phyloP scores from a whole-genome alignment of 2,797 vertebrate genomes.

The Thamnophis elegans region DNA sequence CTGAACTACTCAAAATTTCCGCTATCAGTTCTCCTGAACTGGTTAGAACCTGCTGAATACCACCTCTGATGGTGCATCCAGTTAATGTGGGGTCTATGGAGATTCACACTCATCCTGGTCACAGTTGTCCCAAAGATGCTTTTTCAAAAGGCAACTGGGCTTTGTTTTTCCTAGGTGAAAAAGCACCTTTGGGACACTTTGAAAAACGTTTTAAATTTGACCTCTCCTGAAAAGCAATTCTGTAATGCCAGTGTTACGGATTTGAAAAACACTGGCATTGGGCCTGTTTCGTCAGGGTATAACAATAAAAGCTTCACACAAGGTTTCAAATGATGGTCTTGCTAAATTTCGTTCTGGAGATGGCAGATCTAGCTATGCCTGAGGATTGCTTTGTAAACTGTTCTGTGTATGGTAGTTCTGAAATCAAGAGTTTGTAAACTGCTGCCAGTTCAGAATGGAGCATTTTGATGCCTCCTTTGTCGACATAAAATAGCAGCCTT shows the following conservation, averaged over 20 bases:
- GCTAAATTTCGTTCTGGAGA: neutral
- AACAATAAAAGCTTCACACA: neutral
- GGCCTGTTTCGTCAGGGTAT: neutral
- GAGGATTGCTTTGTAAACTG: neutral
- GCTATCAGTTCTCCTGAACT: too few relatives aligned
- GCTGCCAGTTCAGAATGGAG: neutral
- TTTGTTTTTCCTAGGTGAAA: neutral
- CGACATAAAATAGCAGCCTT: neutral
- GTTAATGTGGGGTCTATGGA: neutral
- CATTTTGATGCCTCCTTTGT: neutral
- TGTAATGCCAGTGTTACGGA: neutral
- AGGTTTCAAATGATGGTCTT: neutral
- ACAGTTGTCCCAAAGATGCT: neutral
- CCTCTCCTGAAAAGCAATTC: neutral
- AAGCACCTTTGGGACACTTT: neutral
- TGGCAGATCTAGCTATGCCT: neutral
- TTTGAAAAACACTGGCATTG: neutral
- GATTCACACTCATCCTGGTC: neutral
- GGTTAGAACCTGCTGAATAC: too few relatives aligned
- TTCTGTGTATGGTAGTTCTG: neutral
- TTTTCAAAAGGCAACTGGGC: neutral
- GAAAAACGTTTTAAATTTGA: neutral
- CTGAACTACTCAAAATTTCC: too few relatives aligned
- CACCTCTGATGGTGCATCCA: neutral
- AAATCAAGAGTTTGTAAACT: neutral